Conservation (phyloP, 2,888 invertebrate species). For the Ennomos erosarius region DNA sequence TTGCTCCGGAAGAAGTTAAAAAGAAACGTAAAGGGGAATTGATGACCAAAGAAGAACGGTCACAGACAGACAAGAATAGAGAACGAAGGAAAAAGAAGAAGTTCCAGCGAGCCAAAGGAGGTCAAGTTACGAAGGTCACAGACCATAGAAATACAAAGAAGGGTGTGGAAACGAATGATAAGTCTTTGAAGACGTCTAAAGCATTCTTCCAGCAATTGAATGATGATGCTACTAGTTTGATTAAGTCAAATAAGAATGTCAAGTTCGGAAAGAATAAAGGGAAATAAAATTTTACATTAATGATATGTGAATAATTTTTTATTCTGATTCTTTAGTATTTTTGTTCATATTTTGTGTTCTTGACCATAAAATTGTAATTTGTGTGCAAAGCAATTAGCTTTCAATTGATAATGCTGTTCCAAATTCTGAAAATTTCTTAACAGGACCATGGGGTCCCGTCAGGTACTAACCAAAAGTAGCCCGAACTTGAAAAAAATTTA, state of each 20-base stretch:
- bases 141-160: conserved; percentile 84
- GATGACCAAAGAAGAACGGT: conserved; percentile 91
- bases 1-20: conserved; percentile 97
- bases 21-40: conserved; percentile 84
- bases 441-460: too few species aligned
- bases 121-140: conserved; percentile 67
- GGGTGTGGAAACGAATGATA: conserved; percentile 85
- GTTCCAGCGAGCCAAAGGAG: conserved; percentile 86
- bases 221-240: conserved; percentile 86
- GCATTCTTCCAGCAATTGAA: conserved; percentile 95
- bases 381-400: too few species aligned
- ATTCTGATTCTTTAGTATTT: conserved; percentile 7
- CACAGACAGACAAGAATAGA: conserved; percentile 94
- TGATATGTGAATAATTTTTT: conserved; percentile 26
- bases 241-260: conserved; percentile 63
- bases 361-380: too few species aligned
- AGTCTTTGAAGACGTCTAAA: conserved; percentile 87
- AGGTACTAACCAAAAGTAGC: too few species aligned
- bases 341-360: too few species aligned
- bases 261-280: conserved; percentile 71
- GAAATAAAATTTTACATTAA: conserved; percentile 47
- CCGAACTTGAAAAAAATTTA: too few species aligned
- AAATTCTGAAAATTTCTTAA: too few species aligned
- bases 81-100: conserved; percentile 94
- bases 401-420: too few species aligned